Conservation (phyloP, 1,140 invertebrate genomes). For the Cotesia chilonis region DNA sequence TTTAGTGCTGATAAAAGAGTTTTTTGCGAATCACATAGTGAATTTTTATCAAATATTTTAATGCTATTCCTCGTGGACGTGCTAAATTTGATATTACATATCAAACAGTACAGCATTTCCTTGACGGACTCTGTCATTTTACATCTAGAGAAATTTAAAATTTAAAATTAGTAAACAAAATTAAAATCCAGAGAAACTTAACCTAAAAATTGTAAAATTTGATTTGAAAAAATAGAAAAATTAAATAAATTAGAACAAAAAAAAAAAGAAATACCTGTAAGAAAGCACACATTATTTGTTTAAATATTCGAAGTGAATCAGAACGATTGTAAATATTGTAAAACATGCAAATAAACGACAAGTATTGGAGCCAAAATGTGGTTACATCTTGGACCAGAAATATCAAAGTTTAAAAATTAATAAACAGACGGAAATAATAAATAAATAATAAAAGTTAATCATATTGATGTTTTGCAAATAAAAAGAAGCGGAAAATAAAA, state of each 20-base stretch:
- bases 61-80: slow-evolving; percentile 67
- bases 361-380: no score
- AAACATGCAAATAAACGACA: no score
- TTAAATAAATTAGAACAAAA: neutral
- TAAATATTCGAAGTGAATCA: neutral
- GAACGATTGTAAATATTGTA: no score
- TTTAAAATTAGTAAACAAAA: neutral
- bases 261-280: neutral
- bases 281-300: neutral
- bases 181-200: neutral
- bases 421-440: neutral
- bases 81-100: slow-evolving; percentile 68
- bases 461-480: neutral
- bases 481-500: slow-evolving; percentile 33
- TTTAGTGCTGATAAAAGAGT: slow-evolving; percentile 64
- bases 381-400: no score
- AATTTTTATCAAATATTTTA: slow-evolving; percentile 63
- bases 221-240: neutral
- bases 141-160: slow-evolving; percentile 20
- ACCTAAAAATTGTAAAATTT: neutral
- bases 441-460: slow-evolving; percentile 7
- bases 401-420: neutral
- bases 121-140: slow-evolving; percentile 56
- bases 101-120: slow-evolving; percentile 61
- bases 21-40: slow-evolving; percentile 54